Evolutionary conservation across 2,113 vertebrate genomes (phyloP).

Genomic region (Choloepus hoffmanni): DNA sequence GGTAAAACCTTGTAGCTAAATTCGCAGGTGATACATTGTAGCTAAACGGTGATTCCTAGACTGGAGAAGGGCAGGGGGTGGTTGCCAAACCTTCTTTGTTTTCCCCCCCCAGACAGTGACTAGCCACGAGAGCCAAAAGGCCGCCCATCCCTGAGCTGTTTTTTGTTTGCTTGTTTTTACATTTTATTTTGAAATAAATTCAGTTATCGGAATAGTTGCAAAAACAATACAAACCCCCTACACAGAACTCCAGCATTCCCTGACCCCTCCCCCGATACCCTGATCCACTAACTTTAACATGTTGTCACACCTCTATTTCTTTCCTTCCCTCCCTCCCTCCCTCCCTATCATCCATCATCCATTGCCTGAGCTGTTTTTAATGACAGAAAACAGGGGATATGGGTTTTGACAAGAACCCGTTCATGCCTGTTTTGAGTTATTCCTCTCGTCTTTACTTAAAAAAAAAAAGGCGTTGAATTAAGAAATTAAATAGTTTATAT

Average conservation of each 20-base stretch:
- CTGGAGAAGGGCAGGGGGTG: background rate
- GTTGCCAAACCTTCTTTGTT: rapidly evolving
- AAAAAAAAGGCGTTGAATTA: conserved; percentile 46
- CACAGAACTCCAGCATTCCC: too few relatives aligned
- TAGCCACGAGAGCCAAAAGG: rapidly evolving
- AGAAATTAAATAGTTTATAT: conserved; percentile 60
- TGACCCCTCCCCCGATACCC: too few relatives aligned
- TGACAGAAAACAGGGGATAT: rapidly evolving
- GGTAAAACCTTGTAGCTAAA: rapidly evolving
- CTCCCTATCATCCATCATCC: too few relatives aligned
- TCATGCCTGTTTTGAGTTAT: too few relatives aligned
- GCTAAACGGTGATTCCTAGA: background rate
- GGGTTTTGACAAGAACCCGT: rapidly evolving
- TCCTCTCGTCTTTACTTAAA: conserved; percentile 4
- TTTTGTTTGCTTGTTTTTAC: too few relatives aligned
- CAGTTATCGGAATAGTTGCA: too few relatives aligned
- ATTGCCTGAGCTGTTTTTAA: too few relatives aligned
- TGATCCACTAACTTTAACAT: too few relatives aligned
- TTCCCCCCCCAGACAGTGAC: rapidly evolving
- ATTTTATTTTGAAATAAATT: too few relatives aligned
- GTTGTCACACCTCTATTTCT: too few relatives aligned
- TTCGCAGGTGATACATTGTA: rapidly evolving
- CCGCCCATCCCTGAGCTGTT: rapidly evolving
- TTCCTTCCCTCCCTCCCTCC: too few relatives aligned
- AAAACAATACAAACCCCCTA: too few relatives aligned